Conservation (phyloP, 2,888 invertebrate genomes). For the Acanthosepion pharaonis region DNA sequence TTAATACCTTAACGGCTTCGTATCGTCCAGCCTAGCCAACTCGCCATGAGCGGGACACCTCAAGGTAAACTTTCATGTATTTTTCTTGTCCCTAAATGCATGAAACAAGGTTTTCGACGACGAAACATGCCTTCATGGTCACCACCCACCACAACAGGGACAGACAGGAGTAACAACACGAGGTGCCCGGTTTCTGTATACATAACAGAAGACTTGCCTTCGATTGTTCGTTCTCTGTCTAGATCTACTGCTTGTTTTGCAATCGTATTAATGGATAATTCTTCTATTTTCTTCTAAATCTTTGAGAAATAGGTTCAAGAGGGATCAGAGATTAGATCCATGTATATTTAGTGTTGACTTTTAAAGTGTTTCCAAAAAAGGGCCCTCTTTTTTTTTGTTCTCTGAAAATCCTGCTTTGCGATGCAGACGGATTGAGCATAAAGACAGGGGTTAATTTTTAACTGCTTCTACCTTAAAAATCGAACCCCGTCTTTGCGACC, state of each 20-base stretch:
- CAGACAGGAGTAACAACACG: not conserved
- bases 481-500: not conserved
- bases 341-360: not conserved
- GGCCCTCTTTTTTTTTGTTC: not conserved
- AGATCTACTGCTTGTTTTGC: not conserved
- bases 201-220: not conserved
- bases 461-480: not conserved
- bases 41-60: conserved; percentile 46
- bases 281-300: not conserved
- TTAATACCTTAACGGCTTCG: conserved; percentile 33
- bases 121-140: conserved; percentile 39
- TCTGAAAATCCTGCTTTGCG: not conserved
- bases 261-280: not conserved
- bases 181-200: not conserved
- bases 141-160: not conserved
- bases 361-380: not conserved
- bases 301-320: not conserved
- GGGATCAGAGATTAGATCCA: not conserved
- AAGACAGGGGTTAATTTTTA: not conserved
- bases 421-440: not conserved
- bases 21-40: not conserved
- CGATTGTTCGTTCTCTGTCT: too few relatives aligned
- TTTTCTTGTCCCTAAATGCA: not conserved
- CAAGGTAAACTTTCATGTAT: conserved; percentile 44
- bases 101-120: not conserved